Evolutionary conservation across 2,888 invertebrate genomes (phyloP).

Genomic region (Hypolimnas misippus): DNA sequence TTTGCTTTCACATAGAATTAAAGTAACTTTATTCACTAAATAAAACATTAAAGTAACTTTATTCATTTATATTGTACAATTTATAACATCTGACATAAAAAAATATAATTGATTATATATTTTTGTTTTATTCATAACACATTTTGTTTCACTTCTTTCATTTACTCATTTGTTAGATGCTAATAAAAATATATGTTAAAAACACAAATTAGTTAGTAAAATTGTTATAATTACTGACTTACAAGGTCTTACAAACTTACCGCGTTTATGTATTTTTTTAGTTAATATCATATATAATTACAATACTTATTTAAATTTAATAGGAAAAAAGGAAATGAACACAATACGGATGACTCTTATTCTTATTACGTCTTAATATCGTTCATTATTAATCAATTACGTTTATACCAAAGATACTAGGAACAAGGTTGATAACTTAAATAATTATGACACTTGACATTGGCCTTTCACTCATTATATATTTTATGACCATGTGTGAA

Average conservation of each 20-base stretch:
- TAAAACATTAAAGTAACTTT: no score
- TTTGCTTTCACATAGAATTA: no score
- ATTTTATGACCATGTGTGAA: conserved; percentile 9
- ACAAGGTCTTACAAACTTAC: not conserved
- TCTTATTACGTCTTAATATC: not conserved
- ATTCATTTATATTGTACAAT: no score
- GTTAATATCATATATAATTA: not conserved
- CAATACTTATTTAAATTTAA: not conserved
- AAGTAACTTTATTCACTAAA: no score
- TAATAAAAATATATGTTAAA: no score
- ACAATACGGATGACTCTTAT: not conserved
- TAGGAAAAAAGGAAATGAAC: not conserved
- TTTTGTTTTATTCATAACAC: no score
- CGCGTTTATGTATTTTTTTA: not conserved
- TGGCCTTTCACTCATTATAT: conserved; percentile 19
- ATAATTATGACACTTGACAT: conserved; percentile 31
- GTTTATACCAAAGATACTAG: conserved; percentile 55
- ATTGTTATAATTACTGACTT: no score
- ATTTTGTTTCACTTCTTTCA: no score
- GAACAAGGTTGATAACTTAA: conserved; percentile 73
- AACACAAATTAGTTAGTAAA: no score
- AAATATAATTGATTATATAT: no score
- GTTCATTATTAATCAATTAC: conserved; percentile 35
- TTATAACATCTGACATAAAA: no score
- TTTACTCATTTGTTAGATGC: no score